Conservation (phyloP, 2,888 invertebrate genomes). For the Ectobius pallidus region DNA sequence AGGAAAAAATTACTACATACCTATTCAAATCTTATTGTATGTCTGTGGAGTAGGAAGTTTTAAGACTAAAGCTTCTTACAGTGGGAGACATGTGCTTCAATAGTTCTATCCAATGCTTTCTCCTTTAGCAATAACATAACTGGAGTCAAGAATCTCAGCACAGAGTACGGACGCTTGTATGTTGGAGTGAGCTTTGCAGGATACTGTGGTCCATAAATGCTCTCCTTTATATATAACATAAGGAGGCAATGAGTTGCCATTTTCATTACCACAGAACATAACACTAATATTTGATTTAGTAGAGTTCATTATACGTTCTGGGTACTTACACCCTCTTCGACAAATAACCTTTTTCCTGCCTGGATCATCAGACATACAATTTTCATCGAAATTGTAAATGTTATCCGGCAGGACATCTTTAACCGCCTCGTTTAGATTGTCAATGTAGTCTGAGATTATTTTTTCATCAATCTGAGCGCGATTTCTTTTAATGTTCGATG, state of each 20-base stretch:
- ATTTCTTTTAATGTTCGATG: constrained; percentile 6
- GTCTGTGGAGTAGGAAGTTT: too few relatives aligned
- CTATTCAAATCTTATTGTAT: too few relatives aligned
- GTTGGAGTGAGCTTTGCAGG: too few relatives aligned
- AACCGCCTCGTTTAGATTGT: constrained; percentile 40
- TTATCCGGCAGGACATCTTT: constrained; percentile 44
- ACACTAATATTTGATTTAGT: constrained; percentile 50
- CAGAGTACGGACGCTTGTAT: too few relatives aligned
- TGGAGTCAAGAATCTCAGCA: too few relatives aligned
- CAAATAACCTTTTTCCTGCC: constrained; percentile 45
- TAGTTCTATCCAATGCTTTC: too few relatives aligned
- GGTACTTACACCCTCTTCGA: constrained; percentile 50
- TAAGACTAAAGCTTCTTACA: too few relatives aligned
- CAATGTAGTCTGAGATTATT: constrained; percentile 44
- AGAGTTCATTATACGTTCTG: constrained; percentile 50
- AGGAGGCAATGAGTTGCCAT: neutral
- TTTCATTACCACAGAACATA: constrained; percentile 52
- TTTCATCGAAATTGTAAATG: constrained; percentile 51
- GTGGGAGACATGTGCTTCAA: too few relatives aligned
- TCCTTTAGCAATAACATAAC: too few relatives aligned
- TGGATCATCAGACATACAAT: constrained; percentile 44
- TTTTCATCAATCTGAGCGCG: constrained; percentile 27
- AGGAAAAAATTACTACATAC: too few relatives aligned
- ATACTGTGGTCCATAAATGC: neutral
- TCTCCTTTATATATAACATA: neutral